Evolutionary conservation across 1,140 invertebrate species (phyloP), one percentile per base, ranked within the genome.

Genomic region (Grapholita molesta): DNA sequence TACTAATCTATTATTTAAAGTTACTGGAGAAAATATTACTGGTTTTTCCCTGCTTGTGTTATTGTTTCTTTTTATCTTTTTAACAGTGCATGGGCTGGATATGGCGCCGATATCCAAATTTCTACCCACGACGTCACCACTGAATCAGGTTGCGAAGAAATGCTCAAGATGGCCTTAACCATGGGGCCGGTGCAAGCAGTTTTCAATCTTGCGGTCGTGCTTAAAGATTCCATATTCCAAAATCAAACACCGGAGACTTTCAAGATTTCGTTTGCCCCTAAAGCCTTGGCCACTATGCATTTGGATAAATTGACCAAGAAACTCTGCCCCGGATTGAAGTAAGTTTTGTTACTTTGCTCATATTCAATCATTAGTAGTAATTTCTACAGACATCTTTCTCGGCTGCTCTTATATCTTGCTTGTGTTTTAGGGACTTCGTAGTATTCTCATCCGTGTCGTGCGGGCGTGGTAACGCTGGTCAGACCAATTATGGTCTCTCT

Each of bases 391-490:
- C n/a, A n/a, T n/a, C 21, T 57, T 70, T 70, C 8, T 15, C 68
- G 53, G n/a, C n/a, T n/a, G n/a, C n/a, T n/a, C n/a, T n/a, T n/a
- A n/a, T n/a, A n/a, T n/a, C n/a, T n/a, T n/a, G n/a, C n/a, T n/a
- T n/a, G n/a, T n/a, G n/a, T n/a, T n/a, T n/a, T n/a, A 92, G 91
- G 61, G 86, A 94, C 75, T 96, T 96, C 76, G 94, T 95, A 3
- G 94, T 97, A 21, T 98, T 98, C 88, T 98, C 97, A 0, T 97
- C 96, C 55, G 96, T 98, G 3, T 96, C 95, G 30, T 97, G 97
- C 87, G 97, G 97, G 5, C 93, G 96, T 57, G 97, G 97, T 70
- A 98, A 98, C 88, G 94, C 95, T 48, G 97, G 97, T 2, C 97
- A 98, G 88, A 94, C 96, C 0, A 98, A 98, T 88, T 98, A 99